Base-by-base conservation (phyloP, 2,797 vertebrate genomes). In the Betta splendens region DNA sequence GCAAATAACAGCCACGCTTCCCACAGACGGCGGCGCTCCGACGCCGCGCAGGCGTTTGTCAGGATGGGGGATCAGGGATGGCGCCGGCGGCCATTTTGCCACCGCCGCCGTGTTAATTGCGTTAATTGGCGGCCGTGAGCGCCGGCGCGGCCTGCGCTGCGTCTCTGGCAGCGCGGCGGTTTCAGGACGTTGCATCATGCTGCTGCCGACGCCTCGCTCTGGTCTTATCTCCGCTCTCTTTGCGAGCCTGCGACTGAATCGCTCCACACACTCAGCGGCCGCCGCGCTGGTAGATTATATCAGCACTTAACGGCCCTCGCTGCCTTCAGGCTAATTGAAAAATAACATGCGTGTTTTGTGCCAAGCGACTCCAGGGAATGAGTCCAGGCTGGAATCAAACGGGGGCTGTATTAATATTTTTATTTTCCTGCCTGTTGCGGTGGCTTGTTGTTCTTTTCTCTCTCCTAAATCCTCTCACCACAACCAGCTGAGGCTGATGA, bases 151-250 rank as follows among this genome's bases (percentile, higher is more conserved):
- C 45, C 60, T 33, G 39, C 57, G 71, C 59, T 73, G 64, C 70
- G 62, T 49, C 51, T 69, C 46, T 70, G 75, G 71, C 75, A 67
- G 72, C 56, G 22, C 54, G 37, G 55, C 16, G 36, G 60, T 87
- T 89, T 64, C 83, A 70, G 69, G 48, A 29, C 22, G 11, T 87
- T 85, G 77, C 85, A 77, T 89, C 83, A 85, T 74, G 16, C 77
- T 39, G 50, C 70, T 56, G 64, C 81, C 86, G 70, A 38, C 75
- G 58, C 56, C 4, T 12, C 21, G n/a, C 77, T 72, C 37, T 36
- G 44, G 71, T 70, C 62, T 55, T 44, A 66, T 62, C 46, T 74
- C 36, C 51, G 3, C 45, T 31, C 20, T 63, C 38, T 32, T 44
- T 43, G 33, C 36, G 35, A 36, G n/a, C 35, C 22, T 53, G 28